These are phyloP conservation scores for Taphrorychus bicolor DNA, from an alignment of 2,888 invertebrate species.

Conservation along the genomic window DNA sequence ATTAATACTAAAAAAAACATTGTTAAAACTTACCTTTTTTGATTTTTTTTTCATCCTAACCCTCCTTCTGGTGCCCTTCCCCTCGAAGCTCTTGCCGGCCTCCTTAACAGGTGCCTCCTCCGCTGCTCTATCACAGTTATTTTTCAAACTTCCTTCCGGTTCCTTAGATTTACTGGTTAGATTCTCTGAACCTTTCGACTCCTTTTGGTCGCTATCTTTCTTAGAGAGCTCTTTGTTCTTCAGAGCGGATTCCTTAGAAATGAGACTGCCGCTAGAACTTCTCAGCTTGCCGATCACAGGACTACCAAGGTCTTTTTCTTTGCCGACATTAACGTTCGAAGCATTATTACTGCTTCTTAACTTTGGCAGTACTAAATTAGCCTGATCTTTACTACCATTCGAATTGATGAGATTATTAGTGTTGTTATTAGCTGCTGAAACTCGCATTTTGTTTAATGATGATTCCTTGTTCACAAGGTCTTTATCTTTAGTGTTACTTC, in stretches of 20 bases:
- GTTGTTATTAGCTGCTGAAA: constrained; percentile 4
- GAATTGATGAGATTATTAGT: constrained; percentile 57
- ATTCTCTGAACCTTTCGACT: constrained; percentile 1
- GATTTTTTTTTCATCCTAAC: constrained; percentile 41
- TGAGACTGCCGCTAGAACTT: constrained; percentile 4
- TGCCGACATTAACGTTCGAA: not conserved
- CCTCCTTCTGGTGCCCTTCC: constrained; percentile 40
- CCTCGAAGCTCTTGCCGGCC: constrained; percentile 47
- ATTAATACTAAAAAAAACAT: not conserved
- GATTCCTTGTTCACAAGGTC: constrained; percentile 8
- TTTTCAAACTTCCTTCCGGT: too few relatives aligned
- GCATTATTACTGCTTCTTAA: constrained; percentile 13
- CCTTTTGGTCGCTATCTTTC: not conserved
- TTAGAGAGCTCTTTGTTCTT: constrained; percentile 3
- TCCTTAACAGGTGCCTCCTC: too few relatives aligned
- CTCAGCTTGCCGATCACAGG: not conserved
- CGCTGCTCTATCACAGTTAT: too few relatives aligned
- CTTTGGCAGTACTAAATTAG: constrained; percentile 48
- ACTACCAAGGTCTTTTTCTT: not conserved
- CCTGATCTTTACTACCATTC: constrained; percentile 56
- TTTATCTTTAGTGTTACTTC: constrained; percentile 6
- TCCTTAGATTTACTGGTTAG: too few relatives aligned
- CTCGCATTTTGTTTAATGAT: constrained; percentile 1
- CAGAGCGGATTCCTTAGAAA: not conserved
- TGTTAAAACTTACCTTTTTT: constrained; percentile 50